These are phyloP conservation scores for Eira barbara DNA, from an alignment of 2,113 vertebrate genomes.

Conservation along the genomic window DNA sequence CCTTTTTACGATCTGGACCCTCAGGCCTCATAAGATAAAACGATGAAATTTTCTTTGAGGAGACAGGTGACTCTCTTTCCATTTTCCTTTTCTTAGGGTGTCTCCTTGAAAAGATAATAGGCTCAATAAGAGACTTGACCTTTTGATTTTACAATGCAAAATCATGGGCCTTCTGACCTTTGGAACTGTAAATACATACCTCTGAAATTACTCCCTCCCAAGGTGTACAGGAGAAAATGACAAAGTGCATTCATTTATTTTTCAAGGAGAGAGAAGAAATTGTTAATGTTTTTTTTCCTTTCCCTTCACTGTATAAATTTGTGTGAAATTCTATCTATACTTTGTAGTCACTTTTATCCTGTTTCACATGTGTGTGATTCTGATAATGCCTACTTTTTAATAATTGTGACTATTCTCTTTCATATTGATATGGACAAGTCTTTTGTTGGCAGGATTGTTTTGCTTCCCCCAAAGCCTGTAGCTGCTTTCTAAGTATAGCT, in stretches of 20 bases:
- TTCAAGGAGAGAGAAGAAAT: neutral
- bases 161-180: neutral
- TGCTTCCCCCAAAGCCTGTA: neutral
- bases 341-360: neutral
- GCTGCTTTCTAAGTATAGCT: neutral
- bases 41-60: neutral
- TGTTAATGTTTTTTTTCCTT: neutral
- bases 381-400: neutral
- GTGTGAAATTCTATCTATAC: neutral
- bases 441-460: slow-evolving; percentile 13
- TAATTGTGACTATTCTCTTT: neutral
- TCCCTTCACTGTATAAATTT: neutral
- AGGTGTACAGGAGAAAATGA: neutral
- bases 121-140: neutral
- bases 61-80: neutral
- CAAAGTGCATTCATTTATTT: neutral
- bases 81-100: neutral
- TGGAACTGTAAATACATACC: neutral
- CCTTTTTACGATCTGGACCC: neutral
- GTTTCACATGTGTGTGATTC: neutral
- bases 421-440: neutral
- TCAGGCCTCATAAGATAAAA: neutral
- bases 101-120: neutral
- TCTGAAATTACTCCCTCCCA: neutral
- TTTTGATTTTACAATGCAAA: slow-evolving; percentile 3